Evolutionary conservation across 2,888 invertebrate species (phyloP).

Genomic region (Tetragnatha montana): DNA sequence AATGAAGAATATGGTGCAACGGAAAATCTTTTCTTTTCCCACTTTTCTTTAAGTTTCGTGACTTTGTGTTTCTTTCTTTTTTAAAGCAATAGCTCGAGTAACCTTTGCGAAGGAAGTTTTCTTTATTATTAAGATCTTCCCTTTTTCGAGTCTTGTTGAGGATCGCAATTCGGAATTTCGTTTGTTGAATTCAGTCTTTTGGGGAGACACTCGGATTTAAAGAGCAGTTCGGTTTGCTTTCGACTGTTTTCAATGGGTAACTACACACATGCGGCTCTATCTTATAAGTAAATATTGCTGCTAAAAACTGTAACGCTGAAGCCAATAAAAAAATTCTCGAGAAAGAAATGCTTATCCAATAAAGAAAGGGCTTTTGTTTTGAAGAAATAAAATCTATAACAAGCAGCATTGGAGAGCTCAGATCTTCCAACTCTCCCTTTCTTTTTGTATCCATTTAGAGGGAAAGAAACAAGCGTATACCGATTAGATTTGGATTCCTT

Average conservation of each 20-base stretch:
- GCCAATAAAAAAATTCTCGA: slow-evolving; percentile 39
- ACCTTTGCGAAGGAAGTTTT: slow-evolving; percentile 7
- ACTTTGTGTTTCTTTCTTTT: slow-evolving; percentile 15
- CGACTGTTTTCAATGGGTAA: slow-evolving; percentile 42
- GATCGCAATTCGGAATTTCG: slow-evolving; percentile 45
- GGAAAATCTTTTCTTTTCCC: slow-evolving; percentile 32
- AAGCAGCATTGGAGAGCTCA: slow-evolving; percentile 21
- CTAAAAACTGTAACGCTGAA: neutral
- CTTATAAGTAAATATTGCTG: slow-evolving; percentile 51
- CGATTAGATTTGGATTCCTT: slow-evolving; percentile 48
- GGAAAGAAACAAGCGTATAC: slow-evolving; percentile 2
- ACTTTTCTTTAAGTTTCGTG: slow-evolving; percentile 19
- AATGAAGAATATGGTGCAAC: slow-evolving; percentile 60
- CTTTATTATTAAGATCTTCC: slow-evolving; percentile 39
- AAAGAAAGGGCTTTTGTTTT: slow-evolving; percentile 44
- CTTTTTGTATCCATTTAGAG: neutral
- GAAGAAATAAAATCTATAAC: slow-evolving; percentile 40
- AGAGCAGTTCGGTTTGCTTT: slow-evolving; percentile 16
- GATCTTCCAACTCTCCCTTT: slow-evolving; percentile 19
- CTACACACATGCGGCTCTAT: slow-evolving; percentile 18
- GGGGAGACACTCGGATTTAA: slow-evolving; percentile 10
- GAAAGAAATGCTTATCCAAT: slow-evolving; percentile 48
- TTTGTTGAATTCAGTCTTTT: slow-evolving; percentile 36
- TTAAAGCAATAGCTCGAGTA: slow-evolving; percentile 4
- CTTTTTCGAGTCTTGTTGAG: neutral